phyloP scores from a whole-genome alignment of 2,797 vertebrate genomes.

The Diplodus puntazzo region DNA sequence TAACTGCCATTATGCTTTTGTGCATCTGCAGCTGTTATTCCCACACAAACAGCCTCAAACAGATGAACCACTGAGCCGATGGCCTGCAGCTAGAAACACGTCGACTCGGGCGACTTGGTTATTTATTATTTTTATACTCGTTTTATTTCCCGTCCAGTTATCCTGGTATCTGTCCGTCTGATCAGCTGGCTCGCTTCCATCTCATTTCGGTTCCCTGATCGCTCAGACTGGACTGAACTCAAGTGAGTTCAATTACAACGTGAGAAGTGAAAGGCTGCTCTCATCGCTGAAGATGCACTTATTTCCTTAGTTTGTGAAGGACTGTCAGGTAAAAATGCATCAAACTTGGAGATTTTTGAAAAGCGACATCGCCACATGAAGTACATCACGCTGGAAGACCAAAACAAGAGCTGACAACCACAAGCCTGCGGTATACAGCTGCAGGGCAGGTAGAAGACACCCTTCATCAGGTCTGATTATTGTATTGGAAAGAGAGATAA shows the following conservation, averaged over 20 bases:
- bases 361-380: neutral
- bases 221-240: slow-evolving; percentile 5
- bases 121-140: neutral
- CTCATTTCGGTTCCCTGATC: neutral
- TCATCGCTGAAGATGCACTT: neutral
- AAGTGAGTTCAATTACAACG: neutral
- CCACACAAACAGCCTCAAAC: slow-evolving; percentile 22
- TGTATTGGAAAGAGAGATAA: slow-evolving; percentile 19
- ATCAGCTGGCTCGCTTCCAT: slow-evolving; percentile 21
- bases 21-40: slow-evolving; percentile 25
- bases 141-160: slow-evolving; percentile 31
- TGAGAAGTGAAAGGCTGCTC: slow-evolving; percentile 13
- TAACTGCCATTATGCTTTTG: neutral
- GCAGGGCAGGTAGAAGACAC: slow-evolving; percentile 29
- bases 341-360: neutral
- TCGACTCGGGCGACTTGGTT: slow-evolving; percentile 28
- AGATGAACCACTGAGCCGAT: slow-evolving; percentile 16
- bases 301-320: neutral
- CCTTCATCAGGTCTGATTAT: slow-evolving; percentile 33
- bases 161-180: slow-evolving; percentile 11
- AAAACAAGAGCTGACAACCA: slow-evolving; percentile 11
- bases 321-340: slow-evolving; percentile 1
- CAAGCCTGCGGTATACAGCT: neutral
- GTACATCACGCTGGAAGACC: neutral
- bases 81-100: slow-evolving; percentile 48